Base-by-base conservation (phyloP, 1,140 invertebrate genomes). In the Hermatobates lingyangjiaoensis region DNA sequence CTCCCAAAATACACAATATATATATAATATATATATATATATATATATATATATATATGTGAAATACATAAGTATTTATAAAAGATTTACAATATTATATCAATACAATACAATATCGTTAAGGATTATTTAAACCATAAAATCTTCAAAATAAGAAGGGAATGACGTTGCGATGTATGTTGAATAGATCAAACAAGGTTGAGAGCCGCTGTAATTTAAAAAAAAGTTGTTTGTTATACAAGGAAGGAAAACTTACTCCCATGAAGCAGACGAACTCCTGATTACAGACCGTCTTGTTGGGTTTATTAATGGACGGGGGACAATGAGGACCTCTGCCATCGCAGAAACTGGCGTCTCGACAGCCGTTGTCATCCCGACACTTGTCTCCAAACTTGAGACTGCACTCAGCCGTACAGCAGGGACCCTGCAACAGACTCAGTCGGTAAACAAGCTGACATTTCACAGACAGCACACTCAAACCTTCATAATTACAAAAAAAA, bases 281-380 rank as follows among this genome's bases (percentile, higher is more conserved):
- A 66, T 92, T 90, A 68, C 90, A 95, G 54, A 89, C 79, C 14
- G 90, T 94, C 64, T 90, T 87, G 68, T 95, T 94, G 14, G 88
- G 83, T 64, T 90, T 92, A 66, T 89, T 87, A 28, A 81, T 75
- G 38, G 87, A 91, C n/a, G 82, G 77, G 18, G 91, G 91, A 70
- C 90, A 95, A 56, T 79, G 74, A 2, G 89, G 79, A 24, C 79
- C 74, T 28, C 75, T 69, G 3, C 88, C 88, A 68, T 91, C 81
- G 67, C 94, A 98, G 67, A 80, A 87, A 60, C 86, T 85, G 0
- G 85, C 77, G 63, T 88, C 83, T 15, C 87, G 75, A 61, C 93
- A 97, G 0, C 91, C 92, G 64, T 93, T 94, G 66, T 90, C 83
- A 57, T 87, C 83, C n/a, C 87, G 74, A 65, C 92, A 97, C 61